phyloP scores from a whole-genome alignment of 2,113 vertebrate species.

The Merops nubicus region DNA sequence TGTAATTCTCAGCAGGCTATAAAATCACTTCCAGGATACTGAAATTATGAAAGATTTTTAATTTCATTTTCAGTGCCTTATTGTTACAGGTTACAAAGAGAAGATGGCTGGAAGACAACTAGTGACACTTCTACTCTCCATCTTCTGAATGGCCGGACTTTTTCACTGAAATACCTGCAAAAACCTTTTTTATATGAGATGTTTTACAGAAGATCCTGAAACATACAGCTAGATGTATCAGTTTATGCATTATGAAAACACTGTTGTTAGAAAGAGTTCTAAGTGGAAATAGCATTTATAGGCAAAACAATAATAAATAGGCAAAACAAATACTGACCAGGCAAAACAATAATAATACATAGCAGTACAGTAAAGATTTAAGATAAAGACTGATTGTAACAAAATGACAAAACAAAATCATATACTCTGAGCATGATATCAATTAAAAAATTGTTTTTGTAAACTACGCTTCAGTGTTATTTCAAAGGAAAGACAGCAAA shows the following conservation, averaged over 20 bases:
- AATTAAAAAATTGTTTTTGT: not conserved
- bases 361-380: not conserved
- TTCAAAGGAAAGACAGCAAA: not conserved
- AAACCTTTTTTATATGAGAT: not conserved
- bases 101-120: slow-evolving; percentile 56
- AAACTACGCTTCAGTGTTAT: not conserved
- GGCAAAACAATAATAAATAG: not conserved
- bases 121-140: not conserved
- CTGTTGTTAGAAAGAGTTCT: not conserved
- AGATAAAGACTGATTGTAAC: not conserved
- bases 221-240: not conserved
- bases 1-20: slow-evolving; percentile 72
- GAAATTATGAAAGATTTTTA: slow-evolving; percentile 80
- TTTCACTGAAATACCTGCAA: slow-evolving; percentile 11
- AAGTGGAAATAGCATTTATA: not conserved
- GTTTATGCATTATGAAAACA: not conserved
- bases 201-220: not conserved
- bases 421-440: not conserved
- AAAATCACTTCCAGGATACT: slow-evolving; percentile 76
- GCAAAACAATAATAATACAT: not conserved
- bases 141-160: not conserved
- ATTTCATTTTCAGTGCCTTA: slow-evolving; percentile 75
- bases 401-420: not conserved
- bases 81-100: slow-evolving; percentile 63
- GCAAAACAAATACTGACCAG: not conserved